Conservation (phyloP, 1,140 invertebrate genomes). For the Euwallacea similis region DNA sequence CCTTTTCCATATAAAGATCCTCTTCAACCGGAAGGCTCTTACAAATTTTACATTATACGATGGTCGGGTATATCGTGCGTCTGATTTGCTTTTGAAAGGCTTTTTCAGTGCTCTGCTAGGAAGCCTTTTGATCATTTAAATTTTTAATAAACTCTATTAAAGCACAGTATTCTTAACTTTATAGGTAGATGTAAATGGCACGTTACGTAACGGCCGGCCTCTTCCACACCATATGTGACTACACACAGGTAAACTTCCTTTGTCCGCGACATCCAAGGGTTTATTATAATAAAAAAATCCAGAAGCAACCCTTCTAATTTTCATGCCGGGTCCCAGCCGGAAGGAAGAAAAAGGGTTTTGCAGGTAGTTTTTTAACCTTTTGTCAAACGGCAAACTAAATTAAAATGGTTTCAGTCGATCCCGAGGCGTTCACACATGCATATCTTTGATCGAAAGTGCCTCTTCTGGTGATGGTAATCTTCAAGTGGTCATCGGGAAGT, state of each 20-base stretch:
- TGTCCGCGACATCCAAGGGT: slow-evolving; percentile 26
- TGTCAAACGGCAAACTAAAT: slow-evolving; percentile 38
- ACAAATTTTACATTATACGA: slow-evolving; percentile 17
- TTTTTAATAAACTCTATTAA: too few species aligned
- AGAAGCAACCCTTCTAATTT: slow-evolving; percentile 50
- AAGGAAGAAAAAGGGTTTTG: slow-evolving; percentile 51
- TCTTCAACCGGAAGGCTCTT: slow-evolving; percentile 13
- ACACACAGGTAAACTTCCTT: slow-evolving; percentile 49
- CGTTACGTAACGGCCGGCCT: slow-evolving; percentile 31
- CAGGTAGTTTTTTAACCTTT: slow-evolving; percentile 51
- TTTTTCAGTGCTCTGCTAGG: background rate
- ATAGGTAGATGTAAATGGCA: slow-evolving; percentile 25
- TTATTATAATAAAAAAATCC: slow-evolving; percentile 44
- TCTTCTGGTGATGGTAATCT: slow-evolving; percentile 21
- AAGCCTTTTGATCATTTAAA: background rate
- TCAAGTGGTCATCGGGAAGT: slow-evolving; percentile 7
- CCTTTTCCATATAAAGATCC: slow-evolving; percentile 28
- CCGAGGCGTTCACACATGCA: slow-evolving; percentile 49
- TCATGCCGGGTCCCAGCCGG: slow-evolving; percentile 38
- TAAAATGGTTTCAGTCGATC: slow-evolving; percentile 49
- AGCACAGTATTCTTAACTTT: too few species aligned
- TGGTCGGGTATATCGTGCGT: slow-evolving; percentile 5
- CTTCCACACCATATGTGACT: slow-evolving; percentile 37
- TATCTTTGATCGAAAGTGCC: slow-evolving; percentile 44
- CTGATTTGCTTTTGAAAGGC: slow-evolving; percentile 13